These are phyloP conservation scores for Barbus barbus DNA, from an alignment of 2,113 vertebrate genomes.

Conservation along the genomic window DNA sequence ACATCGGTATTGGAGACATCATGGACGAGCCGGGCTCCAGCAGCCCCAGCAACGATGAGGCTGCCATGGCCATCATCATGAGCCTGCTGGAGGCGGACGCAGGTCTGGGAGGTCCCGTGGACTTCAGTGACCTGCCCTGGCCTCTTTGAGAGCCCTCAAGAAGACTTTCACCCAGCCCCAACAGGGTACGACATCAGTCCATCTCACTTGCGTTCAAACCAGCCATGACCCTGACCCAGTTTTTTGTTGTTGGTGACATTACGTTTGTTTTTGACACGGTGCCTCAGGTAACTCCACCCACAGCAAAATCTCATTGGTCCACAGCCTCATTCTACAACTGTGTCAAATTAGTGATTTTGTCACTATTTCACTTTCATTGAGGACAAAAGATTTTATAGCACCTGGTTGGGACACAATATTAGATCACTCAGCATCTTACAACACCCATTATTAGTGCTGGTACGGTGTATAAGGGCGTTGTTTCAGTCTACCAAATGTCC, in stretches of 20 bases:
- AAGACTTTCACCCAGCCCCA: neutral
- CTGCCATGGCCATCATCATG: constrained; percentile 95
- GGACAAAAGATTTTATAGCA: neutral
- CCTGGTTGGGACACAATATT: neutral
- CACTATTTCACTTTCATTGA: neutral
- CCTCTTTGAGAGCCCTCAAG: constrained; percentile 61
- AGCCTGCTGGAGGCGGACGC: constrained; percentile 92
- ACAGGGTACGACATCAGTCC: neutral
- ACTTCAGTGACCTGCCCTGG: constrained; percentile 93
- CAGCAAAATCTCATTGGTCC: neutral
- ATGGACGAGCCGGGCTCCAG: constrained; percentile 79
- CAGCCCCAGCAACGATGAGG: constrained; percentile 89
- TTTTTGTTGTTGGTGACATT: neutral
- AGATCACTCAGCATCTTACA: neutral
- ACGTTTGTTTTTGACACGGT: neutral
- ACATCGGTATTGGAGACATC: constrained; percentile 64
- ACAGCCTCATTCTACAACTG: neutral
- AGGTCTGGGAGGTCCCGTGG: constrained; percentile 85
- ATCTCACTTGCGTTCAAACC: neutral
- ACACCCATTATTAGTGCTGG: neutral
- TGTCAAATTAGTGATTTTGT: neutral
- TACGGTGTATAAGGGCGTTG: neutral
- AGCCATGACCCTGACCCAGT: neutral
- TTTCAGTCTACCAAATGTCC: neutral
- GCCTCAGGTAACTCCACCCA: constrained; percentile 2